These are phyloP conservation scores for Argyresthia albistria DNA, from an alignment of 2,888 invertebrate genomes.

Conservation along the genomic window DNA sequence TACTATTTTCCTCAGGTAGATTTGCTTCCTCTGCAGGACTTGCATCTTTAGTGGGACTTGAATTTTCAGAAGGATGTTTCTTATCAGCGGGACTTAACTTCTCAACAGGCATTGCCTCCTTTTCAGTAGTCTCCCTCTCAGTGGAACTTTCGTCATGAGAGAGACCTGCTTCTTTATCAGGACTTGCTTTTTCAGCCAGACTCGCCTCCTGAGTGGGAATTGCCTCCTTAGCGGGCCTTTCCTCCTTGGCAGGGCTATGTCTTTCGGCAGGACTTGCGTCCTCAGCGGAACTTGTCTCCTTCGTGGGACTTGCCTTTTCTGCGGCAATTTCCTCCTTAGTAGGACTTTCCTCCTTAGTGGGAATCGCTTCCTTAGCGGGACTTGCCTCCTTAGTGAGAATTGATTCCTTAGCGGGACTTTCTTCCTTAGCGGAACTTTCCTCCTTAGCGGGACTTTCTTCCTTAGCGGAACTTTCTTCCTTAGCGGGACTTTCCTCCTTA, in stretches of 20 bases:
- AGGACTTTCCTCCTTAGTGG: too few relatives aligned
- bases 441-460: too few relatives aligned
- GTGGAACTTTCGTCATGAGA: neutral
- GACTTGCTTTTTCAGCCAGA: neutral
- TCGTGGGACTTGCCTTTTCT: neutral
- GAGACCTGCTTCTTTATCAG: neutral
- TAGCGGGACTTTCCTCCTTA: too few relatives aligned
- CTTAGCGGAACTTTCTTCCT: too few relatives aligned
- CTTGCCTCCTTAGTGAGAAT: too few relatives aligned
- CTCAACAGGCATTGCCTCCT: neutral
- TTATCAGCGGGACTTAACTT: neutral
- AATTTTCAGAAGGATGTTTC: neutral
- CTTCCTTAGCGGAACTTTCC: too few relatives aligned
- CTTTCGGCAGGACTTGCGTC: conserved; percentile 6
- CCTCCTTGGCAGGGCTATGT: too few relatives aligned
- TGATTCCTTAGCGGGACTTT: too few relatives aligned
- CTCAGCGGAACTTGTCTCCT: conserved; percentile 6
- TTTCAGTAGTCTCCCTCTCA: neutral
- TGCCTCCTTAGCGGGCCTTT: too few relatives aligned
- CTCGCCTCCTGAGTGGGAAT: neutral
- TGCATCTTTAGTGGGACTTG: neutral
- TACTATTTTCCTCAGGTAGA: neutral
- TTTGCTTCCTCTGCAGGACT: neutral
- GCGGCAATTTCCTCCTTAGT: too few relatives aligned
- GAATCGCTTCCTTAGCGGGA: too few relatives aligned